These are phyloP conservation scores for Ophraella communa DNA, from an alignment of 2,888 invertebrate genomes.

Conservation along the genomic window DNA sequence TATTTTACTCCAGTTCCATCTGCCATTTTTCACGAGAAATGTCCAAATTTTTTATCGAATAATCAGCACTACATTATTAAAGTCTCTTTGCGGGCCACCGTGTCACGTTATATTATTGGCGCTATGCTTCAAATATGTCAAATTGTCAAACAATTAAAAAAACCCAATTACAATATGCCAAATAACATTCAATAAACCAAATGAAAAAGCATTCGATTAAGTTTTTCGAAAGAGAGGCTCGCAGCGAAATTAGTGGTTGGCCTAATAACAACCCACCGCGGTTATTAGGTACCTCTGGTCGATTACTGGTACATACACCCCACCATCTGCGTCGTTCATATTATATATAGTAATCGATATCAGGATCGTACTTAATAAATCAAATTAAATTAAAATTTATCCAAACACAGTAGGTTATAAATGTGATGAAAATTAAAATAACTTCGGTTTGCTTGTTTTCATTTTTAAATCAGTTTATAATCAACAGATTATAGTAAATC, in stretches of 20 bases:
- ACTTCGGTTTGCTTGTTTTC: too few species aligned
- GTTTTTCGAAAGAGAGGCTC: conserved; percentile 23
- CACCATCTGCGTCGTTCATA: conserved; percentile 31
- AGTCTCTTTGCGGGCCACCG: background rate
- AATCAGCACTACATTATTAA: background rate
- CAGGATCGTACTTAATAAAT: background rate
- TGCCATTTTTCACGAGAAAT: too few species aligned
- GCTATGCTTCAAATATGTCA: background rate
- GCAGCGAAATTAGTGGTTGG: conserved; percentile 25
- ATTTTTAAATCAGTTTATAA: too few species aligned
- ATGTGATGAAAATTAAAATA: too few species aligned
- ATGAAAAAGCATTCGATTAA: conserved; percentile 45
- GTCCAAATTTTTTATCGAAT: too few species aligned
- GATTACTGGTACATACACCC: conserved; percentile 15
- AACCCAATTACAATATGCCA: background rate
- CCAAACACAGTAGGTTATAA: too few species aligned
- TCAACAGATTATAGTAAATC: too few species aligned
- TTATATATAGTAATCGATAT: conserved; percentile 27
- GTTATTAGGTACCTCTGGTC: conserved; percentile 26
- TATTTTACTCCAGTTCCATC: too few species aligned
- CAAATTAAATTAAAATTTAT: background rate
- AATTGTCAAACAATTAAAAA: background rate
- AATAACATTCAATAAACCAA: conserved; percentile 38
- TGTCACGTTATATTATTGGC: background rate
- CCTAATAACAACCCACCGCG: conserved; percentile 30